phyloP scores from a whole-genome alignment of 2,797 vertebrate species.

The Helicolenus hilgendorfi region DNA sequence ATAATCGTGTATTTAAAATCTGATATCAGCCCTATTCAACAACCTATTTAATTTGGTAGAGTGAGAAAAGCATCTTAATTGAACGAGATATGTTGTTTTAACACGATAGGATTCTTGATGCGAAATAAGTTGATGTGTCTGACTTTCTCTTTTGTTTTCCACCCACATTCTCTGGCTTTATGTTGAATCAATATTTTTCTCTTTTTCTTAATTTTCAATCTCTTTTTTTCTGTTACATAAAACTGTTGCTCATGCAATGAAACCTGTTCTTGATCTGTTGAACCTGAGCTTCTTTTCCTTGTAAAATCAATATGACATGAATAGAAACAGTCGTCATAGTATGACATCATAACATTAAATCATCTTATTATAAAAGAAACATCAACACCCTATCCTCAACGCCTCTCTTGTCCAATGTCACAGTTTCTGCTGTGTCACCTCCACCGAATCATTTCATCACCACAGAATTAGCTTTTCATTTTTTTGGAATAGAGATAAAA shows the following conservation, averaged over 20 bases:
- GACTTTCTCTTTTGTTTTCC: not conserved
- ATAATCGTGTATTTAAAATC: fast-evolving
- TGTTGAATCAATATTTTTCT: not conserved
- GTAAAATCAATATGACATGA: not conserved
- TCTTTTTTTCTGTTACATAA: not conserved
- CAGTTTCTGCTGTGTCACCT: constrained; percentile 35
- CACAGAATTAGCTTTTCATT: constrained; percentile 4
- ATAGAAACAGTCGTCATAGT: not conserved
- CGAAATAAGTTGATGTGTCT: not conserved
- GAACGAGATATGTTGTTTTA: not conserved
- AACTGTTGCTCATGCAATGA: not conserved
- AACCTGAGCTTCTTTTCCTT: not conserved
- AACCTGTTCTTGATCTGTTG: not conserved
- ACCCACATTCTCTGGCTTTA: not conserved
- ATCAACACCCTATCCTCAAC: not conserved
- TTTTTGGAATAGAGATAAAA: not conserved
- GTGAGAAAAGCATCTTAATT: not conserved
- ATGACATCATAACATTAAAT: not conserved
- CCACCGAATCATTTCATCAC: constrained; percentile 20
- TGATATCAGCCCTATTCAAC: too few species aligned
- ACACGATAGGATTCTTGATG: not conserved
- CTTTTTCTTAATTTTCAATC: not conserved
- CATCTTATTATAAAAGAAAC: not conserved
- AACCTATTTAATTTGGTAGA: not conserved
- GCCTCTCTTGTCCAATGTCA: not conserved